These are phyloP conservation scores for Pseudochirops cupreus DNA, from an alignment of 2,797 vertebrate genomes.

Conservation along the genomic window DNA sequence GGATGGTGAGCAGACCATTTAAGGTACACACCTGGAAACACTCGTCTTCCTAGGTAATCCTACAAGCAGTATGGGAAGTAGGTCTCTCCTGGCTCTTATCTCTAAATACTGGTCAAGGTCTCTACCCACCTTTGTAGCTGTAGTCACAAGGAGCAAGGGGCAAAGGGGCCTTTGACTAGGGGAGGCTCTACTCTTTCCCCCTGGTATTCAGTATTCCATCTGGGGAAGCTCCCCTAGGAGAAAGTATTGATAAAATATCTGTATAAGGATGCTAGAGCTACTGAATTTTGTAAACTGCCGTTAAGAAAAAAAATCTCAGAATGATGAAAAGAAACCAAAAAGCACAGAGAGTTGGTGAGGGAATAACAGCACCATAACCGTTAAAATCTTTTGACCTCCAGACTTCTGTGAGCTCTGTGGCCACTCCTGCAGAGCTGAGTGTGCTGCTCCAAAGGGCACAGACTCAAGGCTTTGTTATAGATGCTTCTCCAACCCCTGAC, in stretches of 20 bases:
- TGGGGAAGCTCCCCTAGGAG: background rate
- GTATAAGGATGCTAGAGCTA: background rate
- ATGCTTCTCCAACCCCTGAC: background rate
- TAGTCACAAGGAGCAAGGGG: background rate
- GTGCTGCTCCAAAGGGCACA: background rate
- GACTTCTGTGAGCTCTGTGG: background rate
- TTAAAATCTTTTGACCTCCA: background rate
- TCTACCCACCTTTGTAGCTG: background rate
- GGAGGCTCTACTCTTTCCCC: background rate
- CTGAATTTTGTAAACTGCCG: background rate
- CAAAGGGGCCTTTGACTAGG: background rate
- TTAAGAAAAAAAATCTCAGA: background rate
- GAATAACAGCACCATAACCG: background rate
- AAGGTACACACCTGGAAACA: background rate
- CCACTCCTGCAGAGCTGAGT: background rate
- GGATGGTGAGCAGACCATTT: background rate
- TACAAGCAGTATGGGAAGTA: background rate
- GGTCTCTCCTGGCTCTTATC: background rate
- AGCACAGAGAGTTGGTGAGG: background rate
- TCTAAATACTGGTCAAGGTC: background rate
- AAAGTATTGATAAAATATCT: background rate
- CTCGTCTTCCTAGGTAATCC: background rate
- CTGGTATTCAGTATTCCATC: background rate
- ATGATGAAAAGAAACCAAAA: background rate
- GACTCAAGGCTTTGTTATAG: background rate